Percentiles rank a stretch among this genome's conserved stretches.
Evolutionary conservation across 2,113 vertebrate species (phyloP).

Genomic region (Acrocephalus kingi): DNA sequence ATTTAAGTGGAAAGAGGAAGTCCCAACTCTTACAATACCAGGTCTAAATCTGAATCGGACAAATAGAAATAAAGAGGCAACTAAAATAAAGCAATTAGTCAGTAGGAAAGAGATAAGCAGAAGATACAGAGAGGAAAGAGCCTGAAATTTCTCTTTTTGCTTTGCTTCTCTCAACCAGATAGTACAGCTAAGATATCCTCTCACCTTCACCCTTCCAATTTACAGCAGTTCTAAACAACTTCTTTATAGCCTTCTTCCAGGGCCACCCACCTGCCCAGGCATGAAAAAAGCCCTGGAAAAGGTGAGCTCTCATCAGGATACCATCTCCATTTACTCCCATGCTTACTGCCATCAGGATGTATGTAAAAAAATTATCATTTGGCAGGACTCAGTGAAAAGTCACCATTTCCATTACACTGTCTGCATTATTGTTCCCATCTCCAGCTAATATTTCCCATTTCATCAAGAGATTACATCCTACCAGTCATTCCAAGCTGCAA

Average conservation of each 20-base stretch:
- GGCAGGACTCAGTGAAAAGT: not conserved
- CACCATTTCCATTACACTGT: not conserved
- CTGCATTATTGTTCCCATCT: not conserved
- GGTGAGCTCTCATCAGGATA: not conserved
- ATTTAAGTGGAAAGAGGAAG: constrained; percentile 34
- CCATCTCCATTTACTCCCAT: not conserved
- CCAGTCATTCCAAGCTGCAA: not conserved
- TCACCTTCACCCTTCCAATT: not conserved
- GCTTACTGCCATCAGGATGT: not conserved
- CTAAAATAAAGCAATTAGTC: not conserved
- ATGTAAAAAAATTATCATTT: not conserved
- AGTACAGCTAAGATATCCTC: not conserved
- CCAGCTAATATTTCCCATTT: constrained; percentile 10
- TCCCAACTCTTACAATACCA: not conserved
- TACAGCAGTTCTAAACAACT: not conserved
- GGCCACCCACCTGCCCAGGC: not conserved
- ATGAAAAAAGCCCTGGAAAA: not conserved
- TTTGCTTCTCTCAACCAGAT: not conserved
- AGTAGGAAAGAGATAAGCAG: not conserved
- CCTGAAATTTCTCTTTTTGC: not conserved
- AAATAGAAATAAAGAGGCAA: not conserved
- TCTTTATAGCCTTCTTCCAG: not conserved
- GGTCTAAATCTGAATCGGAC: not conserved
- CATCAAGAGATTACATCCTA: not conserved
- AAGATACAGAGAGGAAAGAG: not conserved